Evolutionary conservation across 2,113 vertebrate species (phyloP).

Genomic region (Sphyrna mokarran): DNA sequence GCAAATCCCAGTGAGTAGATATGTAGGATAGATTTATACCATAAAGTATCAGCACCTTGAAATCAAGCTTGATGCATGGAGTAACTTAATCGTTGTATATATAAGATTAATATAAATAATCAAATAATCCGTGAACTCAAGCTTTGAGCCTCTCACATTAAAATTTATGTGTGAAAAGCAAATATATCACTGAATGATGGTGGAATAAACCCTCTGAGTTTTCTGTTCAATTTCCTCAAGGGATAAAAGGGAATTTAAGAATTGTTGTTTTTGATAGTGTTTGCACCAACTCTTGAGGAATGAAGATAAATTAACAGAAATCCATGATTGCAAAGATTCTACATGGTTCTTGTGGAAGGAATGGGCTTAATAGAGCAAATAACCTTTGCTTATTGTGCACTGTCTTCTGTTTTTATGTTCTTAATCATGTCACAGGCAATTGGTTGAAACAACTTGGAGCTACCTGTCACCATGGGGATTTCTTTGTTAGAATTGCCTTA

Average conservation of each 20-base stretch:
- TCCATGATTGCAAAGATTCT: neutral
- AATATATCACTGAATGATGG: neutral
- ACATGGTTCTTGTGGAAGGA: neutral
- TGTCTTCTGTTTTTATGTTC: neutral
- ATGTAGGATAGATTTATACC: neutral
- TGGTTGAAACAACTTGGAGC: neutral
- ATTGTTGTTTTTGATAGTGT: neutral
- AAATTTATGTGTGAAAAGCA: neutral
- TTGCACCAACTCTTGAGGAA: neutral
- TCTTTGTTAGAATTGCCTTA: neutral
- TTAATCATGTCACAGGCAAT: neutral
- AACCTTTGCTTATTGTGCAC: neutral
- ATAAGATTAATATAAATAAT: neutral
- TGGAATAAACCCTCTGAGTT: neutral
- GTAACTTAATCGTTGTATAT: neutral
- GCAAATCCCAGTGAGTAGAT: neutral
- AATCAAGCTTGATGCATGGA: neutral
- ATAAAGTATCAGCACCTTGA: neutral
- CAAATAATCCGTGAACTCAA: neutral
- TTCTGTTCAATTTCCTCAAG: neutral
- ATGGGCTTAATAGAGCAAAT: neutral
- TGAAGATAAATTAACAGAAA: neutral
- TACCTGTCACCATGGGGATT: neutral
- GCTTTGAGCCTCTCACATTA: neutral
- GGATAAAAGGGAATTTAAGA: neutral